phyloP scores from a whole-genome alignment of 1,140 invertebrate species.

The Ceratina australensis region DNA sequence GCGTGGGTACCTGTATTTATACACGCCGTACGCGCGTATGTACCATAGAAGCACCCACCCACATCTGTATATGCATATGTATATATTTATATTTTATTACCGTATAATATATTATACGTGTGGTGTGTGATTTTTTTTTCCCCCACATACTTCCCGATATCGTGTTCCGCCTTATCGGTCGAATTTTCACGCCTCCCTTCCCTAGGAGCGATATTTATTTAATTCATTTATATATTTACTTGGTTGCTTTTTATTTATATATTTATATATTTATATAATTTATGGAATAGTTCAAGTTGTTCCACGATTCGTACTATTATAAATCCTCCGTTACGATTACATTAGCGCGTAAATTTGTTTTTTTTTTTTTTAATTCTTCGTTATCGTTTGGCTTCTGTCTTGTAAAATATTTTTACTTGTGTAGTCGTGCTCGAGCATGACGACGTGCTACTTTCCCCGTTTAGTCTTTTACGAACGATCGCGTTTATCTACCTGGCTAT shows the following conservation, averaged over 20 bases:
- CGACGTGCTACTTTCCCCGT: background rate
- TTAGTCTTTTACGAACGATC: slow-evolving; percentile 15
- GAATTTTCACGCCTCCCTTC: slow-evolving; percentile 17
- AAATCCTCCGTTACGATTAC: background rate
- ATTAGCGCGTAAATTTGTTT: background rate
- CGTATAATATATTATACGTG: slow-evolving; percentile 44
- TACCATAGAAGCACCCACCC: background rate
- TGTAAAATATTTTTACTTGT: slow-evolving; percentile 20
- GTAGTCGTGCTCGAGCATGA: background rate
- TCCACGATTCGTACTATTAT: slow-evolving; percentile 21
- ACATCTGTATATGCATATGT: slow-evolving; percentile 51
- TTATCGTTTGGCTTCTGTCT: background rate
- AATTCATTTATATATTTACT: slow-evolving; percentile 16
- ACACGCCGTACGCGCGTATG: slow-evolving; percentile 2
- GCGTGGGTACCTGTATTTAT: too few relatives aligned
- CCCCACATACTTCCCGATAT: background rate
- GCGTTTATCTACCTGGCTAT: background rate
- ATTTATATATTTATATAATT: slow-evolving; percentile 31
- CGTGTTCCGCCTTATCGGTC: slow-evolving; percentile 20
- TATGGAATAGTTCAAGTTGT: slow-evolving; percentile 25
- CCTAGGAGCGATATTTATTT: slow-evolving; percentile 14
- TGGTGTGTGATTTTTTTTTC: slow-evolving; percentile 43
- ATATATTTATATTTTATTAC: slow-evolving; percentile 54
- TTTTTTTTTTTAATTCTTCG: too few relatives aligned
- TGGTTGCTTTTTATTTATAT: slow-evolving; percentile 11